Base-by-base conservation (phyloP, 2,797 vertebrate species). In the Erithacus rubecula region DNA sequence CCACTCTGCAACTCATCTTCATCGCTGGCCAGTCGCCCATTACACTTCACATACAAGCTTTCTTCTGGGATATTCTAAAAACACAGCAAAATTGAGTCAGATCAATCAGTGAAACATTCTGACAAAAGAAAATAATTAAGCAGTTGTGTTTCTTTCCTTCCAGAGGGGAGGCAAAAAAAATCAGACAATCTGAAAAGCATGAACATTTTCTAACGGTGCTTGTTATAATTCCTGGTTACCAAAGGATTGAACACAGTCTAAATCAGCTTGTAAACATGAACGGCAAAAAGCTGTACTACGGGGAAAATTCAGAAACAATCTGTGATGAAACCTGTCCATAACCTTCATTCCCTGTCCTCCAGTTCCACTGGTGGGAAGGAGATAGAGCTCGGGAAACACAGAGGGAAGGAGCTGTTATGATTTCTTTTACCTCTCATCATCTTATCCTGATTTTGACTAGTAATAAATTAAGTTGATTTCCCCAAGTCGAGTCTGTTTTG, bases 11-110 rank as follows among this genome's bases (percentile, higher is more conserved):
- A 90, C 2, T 47, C 29, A 4, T 98, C 98, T 2, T 97, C 96
- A 22, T 72, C 37, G 0, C 21, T 60, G 3, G 94, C 83, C 27
- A 97, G 94, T 0, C 55, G 96, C 1, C 99, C 99, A 1, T 99
- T 98, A 60, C 96, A 98, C 53, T 96, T 98, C 52, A 99, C 97
- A 12, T 99, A 99, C 64, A 99, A 97, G 59, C 98, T 98, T 20
- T 96, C 93, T 37, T 72, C 77, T 5, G 97, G 97, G 41, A 98
- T 53, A 9, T 83, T 97, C 98, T 99, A 86, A 51, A 87, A 90
- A 91, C 29, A 36, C 2, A 93, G 44, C 8, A 58, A 76, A 94
- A 70, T 2, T 24, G 9, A 55, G 30, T 39, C 63, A 79, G 44
- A 30, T 21, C n/a, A 79, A 3, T 1, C 0, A 32, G 2, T 1